A percentile compares a stretch with the other conserved stretches of the same genome.
Conservation (phyloP, 2,113 vertebrate species). For the Myrmecophaga tridactyla region DNA sequence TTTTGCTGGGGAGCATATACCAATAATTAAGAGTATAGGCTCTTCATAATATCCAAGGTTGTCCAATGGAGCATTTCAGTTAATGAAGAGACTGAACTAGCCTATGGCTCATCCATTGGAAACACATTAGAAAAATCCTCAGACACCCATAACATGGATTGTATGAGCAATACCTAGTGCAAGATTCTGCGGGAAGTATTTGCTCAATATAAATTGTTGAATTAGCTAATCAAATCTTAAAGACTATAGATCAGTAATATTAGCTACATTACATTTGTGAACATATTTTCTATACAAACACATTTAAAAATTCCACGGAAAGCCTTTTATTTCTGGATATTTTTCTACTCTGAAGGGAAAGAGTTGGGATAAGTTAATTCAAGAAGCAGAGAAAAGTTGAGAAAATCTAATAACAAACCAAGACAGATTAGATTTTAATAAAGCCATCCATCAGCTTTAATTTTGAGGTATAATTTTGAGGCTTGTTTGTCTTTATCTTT, state of each 20-base stretch:
- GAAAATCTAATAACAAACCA: not conserved
- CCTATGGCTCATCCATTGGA: fast-evolving
- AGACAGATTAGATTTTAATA: not conserved
- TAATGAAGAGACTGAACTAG: not conserved
- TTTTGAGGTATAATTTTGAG: not conserved
- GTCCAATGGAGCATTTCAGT: not conserved
- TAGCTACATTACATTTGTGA: not conserved
- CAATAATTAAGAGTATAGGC: no score
- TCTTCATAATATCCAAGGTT: not conserved
- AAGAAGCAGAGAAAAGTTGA: not conserved
- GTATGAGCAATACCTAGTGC: not conserved
- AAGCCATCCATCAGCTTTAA: not conserved
- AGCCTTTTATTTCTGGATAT: not conserved
- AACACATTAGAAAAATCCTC: not conserved
- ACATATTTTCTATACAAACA: not conserved
- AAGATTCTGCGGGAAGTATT: not conserved
- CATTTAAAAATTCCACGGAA: not conserved
- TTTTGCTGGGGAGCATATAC: not conserved
- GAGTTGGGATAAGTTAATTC: not conserved
- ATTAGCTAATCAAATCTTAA: not conserved
- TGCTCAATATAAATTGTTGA: not conserved
- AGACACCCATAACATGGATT: not conserved
- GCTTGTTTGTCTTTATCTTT: not conserved
- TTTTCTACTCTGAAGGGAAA: not conserved
- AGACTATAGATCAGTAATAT: not conserved